Conservation (phyloP, 1,140 invertebrate genomes). For the Watersipora subatra region DNA sequence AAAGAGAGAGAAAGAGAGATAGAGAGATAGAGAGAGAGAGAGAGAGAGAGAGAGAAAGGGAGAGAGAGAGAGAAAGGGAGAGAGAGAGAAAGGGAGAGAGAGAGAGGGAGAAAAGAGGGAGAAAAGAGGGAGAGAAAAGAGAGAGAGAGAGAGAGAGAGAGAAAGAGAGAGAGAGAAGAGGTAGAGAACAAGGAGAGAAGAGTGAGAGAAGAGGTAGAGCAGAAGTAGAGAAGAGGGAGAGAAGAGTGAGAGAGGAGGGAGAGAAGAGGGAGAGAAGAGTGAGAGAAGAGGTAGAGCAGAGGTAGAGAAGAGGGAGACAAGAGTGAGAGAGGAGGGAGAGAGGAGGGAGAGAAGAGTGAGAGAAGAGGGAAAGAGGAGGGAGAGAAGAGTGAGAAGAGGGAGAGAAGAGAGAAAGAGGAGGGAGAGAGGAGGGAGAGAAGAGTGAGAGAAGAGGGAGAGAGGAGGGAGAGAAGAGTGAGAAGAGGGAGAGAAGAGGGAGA, state of each 20-base stretch:
- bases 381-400: background rate
- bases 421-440: slow-evolving; percentile 2
- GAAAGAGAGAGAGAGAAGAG: slow-evolving; percentile 5
- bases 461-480: no score
- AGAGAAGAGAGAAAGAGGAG: background rate
- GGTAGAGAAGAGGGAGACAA: background rate
- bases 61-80: slow-evolving; percentile 9
- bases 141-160: background rate
- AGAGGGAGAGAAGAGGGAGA: no score
- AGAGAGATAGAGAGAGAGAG: no score
- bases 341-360: slow-evolving; percentile 2
- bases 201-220: slow-evolving; percentile 3
- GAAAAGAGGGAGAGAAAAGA: slow-evolving; percentile 6
- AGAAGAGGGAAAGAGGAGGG: slow-evolving; percentile 3
- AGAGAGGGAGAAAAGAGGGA: slow-evolving; percentile 2
- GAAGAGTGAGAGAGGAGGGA: background rate
- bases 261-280: slow-evolving; percentile 4
- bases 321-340: background rate
- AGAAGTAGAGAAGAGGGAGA: background rate
- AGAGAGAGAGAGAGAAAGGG: slow-evolving; percentile 11
- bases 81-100: background rate
- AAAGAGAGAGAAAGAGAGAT: no score
- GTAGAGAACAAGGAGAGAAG: no score
- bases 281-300: slow-evolving; percentile 1
- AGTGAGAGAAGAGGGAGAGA: slow-evolving; percentile 4